phyloP scores from a whole-genome alignment of 30 jellyfish, hydroid and myxozoan genomes.

The Morbakka virulenta region DNA sequence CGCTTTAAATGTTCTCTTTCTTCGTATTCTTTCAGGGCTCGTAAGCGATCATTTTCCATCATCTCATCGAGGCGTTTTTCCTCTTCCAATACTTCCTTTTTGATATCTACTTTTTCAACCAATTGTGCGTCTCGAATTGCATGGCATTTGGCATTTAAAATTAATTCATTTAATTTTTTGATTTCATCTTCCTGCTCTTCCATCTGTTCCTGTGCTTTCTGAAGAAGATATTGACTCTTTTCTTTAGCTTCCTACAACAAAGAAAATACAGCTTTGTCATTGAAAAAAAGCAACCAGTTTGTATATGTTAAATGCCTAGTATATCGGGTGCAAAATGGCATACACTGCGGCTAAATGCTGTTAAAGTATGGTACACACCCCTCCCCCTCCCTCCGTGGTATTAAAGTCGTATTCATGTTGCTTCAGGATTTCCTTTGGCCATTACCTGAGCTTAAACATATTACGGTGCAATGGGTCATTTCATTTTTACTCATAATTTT shows the following conservation, averaged over 20 bases:
- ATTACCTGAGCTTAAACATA: too few relatives aligned
- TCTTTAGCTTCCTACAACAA: constrained; percentile 89
- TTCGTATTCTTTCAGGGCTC: constrained; percentile 84
- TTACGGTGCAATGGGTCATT: too few relatives aligned
- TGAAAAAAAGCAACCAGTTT: background rate
- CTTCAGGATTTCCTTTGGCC: too few relatives aligned
- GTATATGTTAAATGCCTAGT: too few relatives aligned
- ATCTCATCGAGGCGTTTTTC: constrained; percentile 93
- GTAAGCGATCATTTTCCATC: constrained; percentile 97
- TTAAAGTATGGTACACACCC: too few relatives aligned
- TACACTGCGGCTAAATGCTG: too few relatives aligned
- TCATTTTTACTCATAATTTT: too few relatives aligned
- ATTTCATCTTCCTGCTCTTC: constrained; percentile 99
- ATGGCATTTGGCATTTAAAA: constrained; percentile 96
- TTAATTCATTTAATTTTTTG: constrained; percentile 85
- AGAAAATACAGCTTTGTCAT: background rate
- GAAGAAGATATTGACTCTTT: constrained; percentile 78
- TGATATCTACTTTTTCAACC: constrained; percentile 88
- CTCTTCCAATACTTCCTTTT: constrained; percentile 90
- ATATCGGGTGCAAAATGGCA: too few relatives aligned
- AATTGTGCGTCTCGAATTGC: constrained; percentile 98
- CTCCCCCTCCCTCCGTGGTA: too few relatives aligned
- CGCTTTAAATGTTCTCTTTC: constrained; percentile 71
- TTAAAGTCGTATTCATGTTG: too few relatives aligned
- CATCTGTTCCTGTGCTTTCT: constrained; percentile 95